Conservation (phyloP, 1,140 invertebrate genomes). For the Venustaconcha ellipsiformis region DNA sequence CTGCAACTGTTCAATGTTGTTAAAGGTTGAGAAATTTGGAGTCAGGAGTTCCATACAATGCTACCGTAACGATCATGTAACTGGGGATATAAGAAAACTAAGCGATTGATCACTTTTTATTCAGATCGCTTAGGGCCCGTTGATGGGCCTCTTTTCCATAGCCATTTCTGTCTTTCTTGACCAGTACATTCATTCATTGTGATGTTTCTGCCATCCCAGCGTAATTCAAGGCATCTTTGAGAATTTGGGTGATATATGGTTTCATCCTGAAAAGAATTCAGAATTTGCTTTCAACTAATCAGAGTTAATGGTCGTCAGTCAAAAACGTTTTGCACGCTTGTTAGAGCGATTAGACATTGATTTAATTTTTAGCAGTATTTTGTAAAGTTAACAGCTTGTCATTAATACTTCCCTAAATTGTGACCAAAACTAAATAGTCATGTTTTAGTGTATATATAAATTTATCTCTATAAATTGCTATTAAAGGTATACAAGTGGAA, state of each 20-base stretch:
- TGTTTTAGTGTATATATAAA: no score
- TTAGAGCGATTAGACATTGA: not conserved
- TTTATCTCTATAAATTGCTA: not conserved
- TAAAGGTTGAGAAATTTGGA: no score
- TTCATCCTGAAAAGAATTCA: constrained; percentile 20
- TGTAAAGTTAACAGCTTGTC: not conserved
- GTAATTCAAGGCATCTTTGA: constrained; percentile 22
- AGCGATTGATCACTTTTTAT: not conserved
- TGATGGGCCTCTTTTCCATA: constrained; percentile 10
- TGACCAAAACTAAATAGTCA: no score
- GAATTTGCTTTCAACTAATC: not conserved
- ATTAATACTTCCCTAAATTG: no score
- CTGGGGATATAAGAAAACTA: no score
- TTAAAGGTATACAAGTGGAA: not conserved
- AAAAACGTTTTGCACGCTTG: not conserved
- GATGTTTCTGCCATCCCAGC: constrained; percentile 13
- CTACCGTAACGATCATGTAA: no score
- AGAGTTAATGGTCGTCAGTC: not conserved
- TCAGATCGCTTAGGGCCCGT: constrained; percentile 15
- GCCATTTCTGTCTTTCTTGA: constrained; percentile 18
- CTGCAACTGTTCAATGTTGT: no score
- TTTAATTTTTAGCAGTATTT: not conserved
- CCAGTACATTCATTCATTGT: constrained; percentile 16
- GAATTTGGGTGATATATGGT: constrained; percentile 20
- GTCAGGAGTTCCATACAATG: no score